Base-by-base conservation (phyloP, 2,888 invertebrate genomes). In the Serripes groenlandicus region DNA sequence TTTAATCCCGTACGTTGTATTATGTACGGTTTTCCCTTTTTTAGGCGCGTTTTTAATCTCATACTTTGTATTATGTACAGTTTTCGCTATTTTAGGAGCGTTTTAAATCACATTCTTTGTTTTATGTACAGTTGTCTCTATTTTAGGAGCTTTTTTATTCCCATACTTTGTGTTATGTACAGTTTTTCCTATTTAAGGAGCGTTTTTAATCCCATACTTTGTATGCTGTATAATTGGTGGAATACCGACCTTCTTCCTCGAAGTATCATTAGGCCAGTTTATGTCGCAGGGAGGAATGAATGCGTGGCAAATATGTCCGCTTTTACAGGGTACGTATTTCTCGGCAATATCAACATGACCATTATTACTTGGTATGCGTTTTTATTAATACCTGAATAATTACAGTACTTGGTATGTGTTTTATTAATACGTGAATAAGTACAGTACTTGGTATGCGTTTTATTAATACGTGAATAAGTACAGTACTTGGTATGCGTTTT, bases 131-230 rank as follows among this genome's bases (percentile, higher is more conserved):
- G 11, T 18, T 42, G 42, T 42, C 42, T 18, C 9, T 9, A 42
- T 42, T 9, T 18, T 42, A 18, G 42, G 11, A 11, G 11, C 9
- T 42, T 42, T 42, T 42, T 18, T 18, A 11, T 42, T 9, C 11
- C 18, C 9, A 11, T 42, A 42, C 42, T 42, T 42, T 9, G 18
- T 42, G 11, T 42, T 42, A 42, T 18, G 11, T 42, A 42, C 9
- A 11, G 18, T 42, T 42, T 42, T 42, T 42, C 18, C 11, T 42
- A 62, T 62, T 62, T 34, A 87, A 93, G 93, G 98, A 94, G 98
- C 98, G 83, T 98, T 98, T 95, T 96, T 98, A 93, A 97, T 98
- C 94, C 98, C 98, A 87, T 98, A 98, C 95, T 97, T 98, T 95
- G 96, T 98, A 95, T 97, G 98, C 95, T 96, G 98, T 95, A 94